Conservation (phyloP, 1,140 invertebrate species). For the Drosophila melanica region DNA sequence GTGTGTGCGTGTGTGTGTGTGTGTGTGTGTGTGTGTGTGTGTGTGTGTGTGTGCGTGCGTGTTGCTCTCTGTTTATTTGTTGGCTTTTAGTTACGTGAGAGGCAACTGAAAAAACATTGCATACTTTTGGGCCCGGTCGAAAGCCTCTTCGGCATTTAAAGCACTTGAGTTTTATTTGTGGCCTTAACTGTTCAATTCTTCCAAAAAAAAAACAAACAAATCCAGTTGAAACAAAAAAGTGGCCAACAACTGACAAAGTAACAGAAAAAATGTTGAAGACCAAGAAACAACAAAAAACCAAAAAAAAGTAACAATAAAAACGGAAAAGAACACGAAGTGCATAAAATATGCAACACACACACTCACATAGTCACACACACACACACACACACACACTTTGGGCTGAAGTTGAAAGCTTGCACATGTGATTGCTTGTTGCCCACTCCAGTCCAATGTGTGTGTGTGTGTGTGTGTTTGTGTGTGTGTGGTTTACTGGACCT, state of each 20-base stretch:
- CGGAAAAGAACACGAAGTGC: constrained; percentile 21
- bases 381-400: constrained; percentile 11
- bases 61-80: constrained; percentile 12
- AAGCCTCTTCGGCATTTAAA: constrained; percentile 2
- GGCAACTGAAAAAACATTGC: constrained; percentile 22
- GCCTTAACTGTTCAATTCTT: background rate
- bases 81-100: constrained; percentile 37
- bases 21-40: too few relatives aligned
- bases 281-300: background rate
- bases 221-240: background rate
- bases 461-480: constrained; percentile 20
- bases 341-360: constrained; percentile 42
- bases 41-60: background rate
- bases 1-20: too few relatives aligned
- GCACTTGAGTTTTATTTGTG: constrained; percentile 10
- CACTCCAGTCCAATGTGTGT: background rate
- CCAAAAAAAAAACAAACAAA: background rate
- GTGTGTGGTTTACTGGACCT: constrained; percentile 49
- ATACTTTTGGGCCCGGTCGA: constrained; percentile 17
- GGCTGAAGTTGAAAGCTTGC: constrained; percentile 39
- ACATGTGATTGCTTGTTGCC: constrained; percentile 34
- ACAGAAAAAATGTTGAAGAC: background rate
- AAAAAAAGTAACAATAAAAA: background rate
- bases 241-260: constrained; percentile 14
- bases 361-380: constrained; percentile 15